Conservation (phyloP, 2,113 vertebrate genomes). For the Suricata suricatta region DNA sequence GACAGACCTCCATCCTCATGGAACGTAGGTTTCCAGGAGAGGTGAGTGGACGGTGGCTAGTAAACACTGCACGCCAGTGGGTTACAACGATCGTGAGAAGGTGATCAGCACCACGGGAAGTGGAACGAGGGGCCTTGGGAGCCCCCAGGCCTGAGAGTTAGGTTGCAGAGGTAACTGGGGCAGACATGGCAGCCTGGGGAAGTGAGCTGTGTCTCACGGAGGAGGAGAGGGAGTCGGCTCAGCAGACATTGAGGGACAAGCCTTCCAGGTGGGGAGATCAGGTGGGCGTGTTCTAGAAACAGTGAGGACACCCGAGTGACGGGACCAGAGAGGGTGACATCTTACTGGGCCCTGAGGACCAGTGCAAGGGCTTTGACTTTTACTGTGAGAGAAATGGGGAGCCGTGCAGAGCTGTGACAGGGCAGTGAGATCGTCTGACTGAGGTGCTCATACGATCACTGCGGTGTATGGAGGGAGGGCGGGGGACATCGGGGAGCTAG, state of each 20-base stretch:
- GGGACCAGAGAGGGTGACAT: not conserved
- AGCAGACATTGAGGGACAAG: not conserved
- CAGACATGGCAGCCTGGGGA: accelerated
- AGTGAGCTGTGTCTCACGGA: not conserved
- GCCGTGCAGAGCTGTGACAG: not conserved
- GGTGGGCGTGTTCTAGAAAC: not conserved
- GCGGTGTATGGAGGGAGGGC: accelerated
- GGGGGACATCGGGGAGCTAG: no score
- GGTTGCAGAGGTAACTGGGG: not conserved
- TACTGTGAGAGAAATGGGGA: accelerated
- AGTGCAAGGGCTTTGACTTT: not conserved
- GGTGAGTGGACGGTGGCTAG: not conserved
- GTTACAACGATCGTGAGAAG: not conserved
- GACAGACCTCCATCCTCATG: not conserved
- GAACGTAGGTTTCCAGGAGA: not conserved
- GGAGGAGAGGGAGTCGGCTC: not conserved
- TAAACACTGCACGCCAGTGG: accelerated
- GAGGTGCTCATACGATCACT: no score
- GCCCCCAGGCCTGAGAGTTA: not conserved
- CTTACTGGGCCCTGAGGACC: not conserved
- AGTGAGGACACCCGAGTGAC: no score
- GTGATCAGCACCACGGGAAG: not conserved
- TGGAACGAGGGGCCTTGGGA: no score
- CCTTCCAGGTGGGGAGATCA: not conserved
- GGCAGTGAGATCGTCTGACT: not conserved